phyloP scores from a whole-genome alignment of 2,113 vertebrate species.

The Dasyprocta punctata region DNA sequence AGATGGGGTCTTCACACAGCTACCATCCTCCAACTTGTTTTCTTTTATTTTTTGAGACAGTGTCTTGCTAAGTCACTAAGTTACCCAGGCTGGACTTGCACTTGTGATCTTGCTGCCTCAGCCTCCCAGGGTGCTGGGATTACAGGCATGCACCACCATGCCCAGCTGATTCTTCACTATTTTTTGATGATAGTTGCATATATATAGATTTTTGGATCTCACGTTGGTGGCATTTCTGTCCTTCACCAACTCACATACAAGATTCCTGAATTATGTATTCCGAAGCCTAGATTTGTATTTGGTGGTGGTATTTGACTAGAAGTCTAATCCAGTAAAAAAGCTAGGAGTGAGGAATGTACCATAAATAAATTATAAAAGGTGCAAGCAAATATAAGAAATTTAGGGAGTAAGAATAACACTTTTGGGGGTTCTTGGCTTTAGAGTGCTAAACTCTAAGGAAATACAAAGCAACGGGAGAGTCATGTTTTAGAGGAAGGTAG shows the following conservation, averaged over 20 bases:
- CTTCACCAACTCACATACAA: background rate
- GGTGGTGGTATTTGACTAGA: background rate
- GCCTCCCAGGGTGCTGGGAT: background rate
- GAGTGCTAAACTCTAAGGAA: conserved; percentile 5
- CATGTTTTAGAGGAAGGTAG: background rate
- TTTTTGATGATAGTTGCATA: conserved; percentile 20
- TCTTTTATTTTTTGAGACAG: background rate
- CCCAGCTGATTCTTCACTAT: background rate
- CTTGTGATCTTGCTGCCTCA: background rate
- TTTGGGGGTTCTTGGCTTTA: background rate
- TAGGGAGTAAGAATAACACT: background rate
- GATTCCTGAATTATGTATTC: conserved; percentile 35
- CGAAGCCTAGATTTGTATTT: background rate
- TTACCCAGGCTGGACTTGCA: background rate
- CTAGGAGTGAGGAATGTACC: background rate
- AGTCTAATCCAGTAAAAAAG: background rate
- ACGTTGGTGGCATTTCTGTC: background rate
- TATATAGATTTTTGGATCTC: conserved; percentile 8
- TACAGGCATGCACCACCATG: background rate
- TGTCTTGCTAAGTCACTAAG: background rate
- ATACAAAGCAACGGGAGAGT: background rate
- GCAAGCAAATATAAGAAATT: background rate
- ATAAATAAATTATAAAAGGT: background rate
- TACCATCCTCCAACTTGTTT: background rate
- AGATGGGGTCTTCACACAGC: background rate